Base-by-base conservation (phyloP, 64 coral and sea anemone genomes). In the Actinia equina region DNA sequence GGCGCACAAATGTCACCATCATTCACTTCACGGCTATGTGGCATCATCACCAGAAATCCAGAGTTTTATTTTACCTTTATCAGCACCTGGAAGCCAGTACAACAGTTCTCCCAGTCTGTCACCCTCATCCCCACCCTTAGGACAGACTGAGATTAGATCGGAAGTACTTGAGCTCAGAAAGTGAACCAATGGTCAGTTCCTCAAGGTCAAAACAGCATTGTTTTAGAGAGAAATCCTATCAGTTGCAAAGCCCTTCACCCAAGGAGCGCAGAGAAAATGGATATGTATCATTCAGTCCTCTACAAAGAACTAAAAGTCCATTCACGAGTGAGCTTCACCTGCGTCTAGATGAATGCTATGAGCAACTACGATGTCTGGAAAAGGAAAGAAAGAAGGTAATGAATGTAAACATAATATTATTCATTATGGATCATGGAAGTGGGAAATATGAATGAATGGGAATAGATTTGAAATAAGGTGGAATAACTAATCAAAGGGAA, bases 351-450 rank as follows among this genome's bases (percentile, higher is more conserved):
- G 91, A 99, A 82, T 99, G 97, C 70, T 99, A 93, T 86, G 97
- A 99, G 84, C 97, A 95, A 63, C 86, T 99, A 0, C 86, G 97
- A 59, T 84, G 86, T 83, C 77, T 99, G 44, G 97, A 99, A 71
- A 95, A 93, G 57, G 97, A 99, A 64, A 82, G 97, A 23, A 95
- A 89, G 30, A 99, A 93, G 93, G 97, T 99, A 84, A n/a, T n/a
- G n/a, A n/a, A n/a, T n/a, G n/a, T 49, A 49, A 49, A 49, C 45
- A 49, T 49, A 49, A 49, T 49, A 49, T 49, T n/a, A 49, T 49
- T 2, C 45, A 49, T 49, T 49, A 49, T 49, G 45, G 7, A 49
- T n/a, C 7, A 49, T 49, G 2, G 45, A 49, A 49, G 45, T 49
- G 45, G 45, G 7, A 49, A 49, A 49, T 4, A 49, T 49, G 7